Evolutionary conservation across 2,888 invertebrate genomes (phyloP).

Genomic region (Diadegma fenestrale): DNA sequence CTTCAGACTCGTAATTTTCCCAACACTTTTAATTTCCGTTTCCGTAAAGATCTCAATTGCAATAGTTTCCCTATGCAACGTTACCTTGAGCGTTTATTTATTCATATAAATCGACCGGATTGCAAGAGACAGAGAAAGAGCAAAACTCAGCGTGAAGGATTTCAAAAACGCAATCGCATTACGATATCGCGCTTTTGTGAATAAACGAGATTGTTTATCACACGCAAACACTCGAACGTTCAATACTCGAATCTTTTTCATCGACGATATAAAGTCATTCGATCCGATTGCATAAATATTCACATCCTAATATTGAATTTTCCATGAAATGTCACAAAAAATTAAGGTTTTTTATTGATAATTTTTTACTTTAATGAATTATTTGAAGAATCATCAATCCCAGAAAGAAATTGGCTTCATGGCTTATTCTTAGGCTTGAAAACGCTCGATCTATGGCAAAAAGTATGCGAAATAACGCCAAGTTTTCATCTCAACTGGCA

Average conservation of each 20-base stretch:
- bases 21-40: no score
- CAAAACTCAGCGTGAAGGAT: neutral
- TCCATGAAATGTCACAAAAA: neutral
- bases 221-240: neutral
- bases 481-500: neutral
- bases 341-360: neutral
- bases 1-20: no score
- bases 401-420: neutral
- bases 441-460: neutral
- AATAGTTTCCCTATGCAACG: neutral
- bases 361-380: neutral
- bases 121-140: neutral
- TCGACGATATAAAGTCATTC: neutral
- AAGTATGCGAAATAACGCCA: neutral
- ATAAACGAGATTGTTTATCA: neutral
- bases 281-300: neutral
- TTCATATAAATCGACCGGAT: neutral
- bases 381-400: neutral
- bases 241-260: neutral
- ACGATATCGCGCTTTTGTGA: no score
- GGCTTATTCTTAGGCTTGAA: neutral
- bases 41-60: no score
- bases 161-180: no score
- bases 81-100: no score
- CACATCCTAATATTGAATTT: neutral